phyloP scores from a whole-genome alignment of 2,888 invertebrate species.

The Sepiola atlantica region DNA sequence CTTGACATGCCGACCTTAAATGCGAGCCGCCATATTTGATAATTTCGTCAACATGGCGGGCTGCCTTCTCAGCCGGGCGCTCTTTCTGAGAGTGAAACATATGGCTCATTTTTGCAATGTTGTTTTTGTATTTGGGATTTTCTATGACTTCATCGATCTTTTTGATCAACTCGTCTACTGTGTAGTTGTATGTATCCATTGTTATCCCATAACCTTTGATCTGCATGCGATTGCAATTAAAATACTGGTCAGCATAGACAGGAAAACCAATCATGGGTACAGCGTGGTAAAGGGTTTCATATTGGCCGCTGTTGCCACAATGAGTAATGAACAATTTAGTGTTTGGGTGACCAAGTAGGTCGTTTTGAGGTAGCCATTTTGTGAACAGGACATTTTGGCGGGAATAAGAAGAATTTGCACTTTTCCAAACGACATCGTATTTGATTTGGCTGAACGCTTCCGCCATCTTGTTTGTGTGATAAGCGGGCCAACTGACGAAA shows the following conservation, averaged over 20 bases:
- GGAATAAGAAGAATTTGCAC: constrained; percentile 47
- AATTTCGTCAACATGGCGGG: constrained; percentile 34
- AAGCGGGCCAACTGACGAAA: constrained; percentile 23
- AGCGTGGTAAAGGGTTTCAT: constrained; percentile 57
- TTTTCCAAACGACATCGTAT: constrained; percentile 36
- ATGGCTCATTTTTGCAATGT: constrained; percentile 53
- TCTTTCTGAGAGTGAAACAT: constrained; percentile 51
- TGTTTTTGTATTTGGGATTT: constrained; percentile 52
- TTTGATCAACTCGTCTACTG: constrained; percentile 48
- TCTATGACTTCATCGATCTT: constrained; percentile 52
- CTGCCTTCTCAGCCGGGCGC: constrained; percentile 40
- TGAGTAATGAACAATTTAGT: constrained; percentile 56
- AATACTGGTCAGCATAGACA: constrained; percentile 54
- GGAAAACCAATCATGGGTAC: constrained; percentile 58
- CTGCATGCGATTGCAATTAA: constrained; percentile 50
- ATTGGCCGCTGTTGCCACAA: constrained; percentile 56
- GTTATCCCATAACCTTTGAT: constrained; percentile 56
- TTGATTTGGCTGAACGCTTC: constrained; percentile 50
- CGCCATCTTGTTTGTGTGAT: constrained; percentile 50
- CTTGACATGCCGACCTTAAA: no score
- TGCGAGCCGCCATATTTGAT: not conserved
- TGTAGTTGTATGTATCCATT: constrained; percentile 51
- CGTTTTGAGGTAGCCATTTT: constrained; percentile 56
- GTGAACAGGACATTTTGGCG: constrained; percentile 45
- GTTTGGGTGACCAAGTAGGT: constrained; percentile 50